Evolutionary conservation across 2,888 invertebrate genomes (phyloP), one percentile per base, ranked within the genome.

Genomic region (Cantharis lateralis): DNA sequence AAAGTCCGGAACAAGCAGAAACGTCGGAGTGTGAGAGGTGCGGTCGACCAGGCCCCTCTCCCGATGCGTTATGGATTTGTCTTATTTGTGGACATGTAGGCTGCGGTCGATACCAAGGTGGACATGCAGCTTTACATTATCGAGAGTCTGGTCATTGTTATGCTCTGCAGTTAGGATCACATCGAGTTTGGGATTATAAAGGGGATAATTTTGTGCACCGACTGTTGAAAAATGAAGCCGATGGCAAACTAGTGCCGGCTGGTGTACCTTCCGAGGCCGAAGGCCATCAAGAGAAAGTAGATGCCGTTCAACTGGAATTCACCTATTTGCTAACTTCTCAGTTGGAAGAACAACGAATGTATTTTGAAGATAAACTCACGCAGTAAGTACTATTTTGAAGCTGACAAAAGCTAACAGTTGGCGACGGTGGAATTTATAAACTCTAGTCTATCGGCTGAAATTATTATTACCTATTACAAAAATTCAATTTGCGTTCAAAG

Each of bases 111-210:
- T 92, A 92, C 77, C 91, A 91, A 83, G 90, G 92, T 48, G 98
- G 98, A 0, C 99, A 99, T 89, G 99, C 99, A 0, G 97, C 96
- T 68, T 95, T 96, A 78, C 99, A 99, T 87, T 99, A 96, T 89
- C 91, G 95, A 75, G 95, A 96, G 75, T 98, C 99, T 0, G 96
- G 97, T 82, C 99, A 99, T 88, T 98, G 98, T 15, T 99, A 98
- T 86, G 97, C 98, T 5, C 92, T 99, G 91, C 98, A 99, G 87
- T 89, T 99, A 76, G 98, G 98, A 1, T 97, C 96, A 66, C 97
- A 98, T 85, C 91, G 98, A 71, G 99, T 99, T 0, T 99, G 99
- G 99, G 99, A 99, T 87, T 99, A 99, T 87, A 98, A 98, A 71
- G 95, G 95, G 0, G 98, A 98, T 88, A 97, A 96, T 88, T 98